Evolutionary conservation across 2,113 vertebrate species (phyloP), one percentile per base, ranked within the genome.

Genomic region (Trematomus loennbergii): DNA sequence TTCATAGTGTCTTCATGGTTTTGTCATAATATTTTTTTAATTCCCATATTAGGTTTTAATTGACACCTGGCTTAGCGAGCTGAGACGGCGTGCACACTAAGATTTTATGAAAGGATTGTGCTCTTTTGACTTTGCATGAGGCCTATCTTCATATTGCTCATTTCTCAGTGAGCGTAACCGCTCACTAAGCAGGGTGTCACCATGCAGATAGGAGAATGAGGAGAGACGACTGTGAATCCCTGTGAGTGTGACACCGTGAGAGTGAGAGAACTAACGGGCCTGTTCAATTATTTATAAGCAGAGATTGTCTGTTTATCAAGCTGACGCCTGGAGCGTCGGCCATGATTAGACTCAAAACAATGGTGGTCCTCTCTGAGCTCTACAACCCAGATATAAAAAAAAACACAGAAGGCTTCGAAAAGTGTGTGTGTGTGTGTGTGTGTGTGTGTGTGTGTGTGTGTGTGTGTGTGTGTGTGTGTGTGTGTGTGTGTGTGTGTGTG

Each of bases 241-340:
- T 61, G 75, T 58, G 15, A 89, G 79, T 84, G 85, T 85, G 83
- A 91, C 83, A 66, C 85, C 22, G 84, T 36, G 85, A 79, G 82
- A 79, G 83, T 18, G 69, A 72, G 73, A 83, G 81, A 81, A 88
- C 72, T 80, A 87, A 89, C 75, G 22, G 78, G 61, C 29, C 79
- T 79, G 72, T 85, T 93, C 85, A 85, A 90, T 92, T 88, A 91
- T 93, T 92, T 91, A 93, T 90, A 75, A 89, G 86, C 75, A 75
- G 86, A 90, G 88, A 93, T 84, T 90, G 90, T 91, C 88, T 89
- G 92, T 92, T 92, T 93, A 90, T 91, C 90, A 93, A 89, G 75
- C 77, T 87, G 90, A 91, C 64, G 85, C 88, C 88, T 63, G 79
- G 79, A 89, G 90, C 88, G 64, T 89, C 83, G 36, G 49, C 79